Evolutionary conservation across 2,113 vertebrate genomes (phyloP).

Genomic region (Paracanthobrama guichenoti): DNA sequence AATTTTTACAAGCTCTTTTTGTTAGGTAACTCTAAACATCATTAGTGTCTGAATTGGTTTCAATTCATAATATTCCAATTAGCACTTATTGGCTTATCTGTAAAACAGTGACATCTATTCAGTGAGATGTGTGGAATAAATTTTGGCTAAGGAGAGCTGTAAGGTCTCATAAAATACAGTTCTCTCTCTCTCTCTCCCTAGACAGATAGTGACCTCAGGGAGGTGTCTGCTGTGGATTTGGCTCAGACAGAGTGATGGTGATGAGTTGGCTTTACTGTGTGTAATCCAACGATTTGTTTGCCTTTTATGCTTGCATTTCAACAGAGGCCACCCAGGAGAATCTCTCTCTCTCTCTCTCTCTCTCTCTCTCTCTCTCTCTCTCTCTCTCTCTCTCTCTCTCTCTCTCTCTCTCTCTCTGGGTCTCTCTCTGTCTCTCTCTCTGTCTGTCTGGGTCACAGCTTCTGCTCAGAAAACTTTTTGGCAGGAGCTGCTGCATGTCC

Average conservation of each 20-base stretch:
- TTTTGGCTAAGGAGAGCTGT: not conserved
- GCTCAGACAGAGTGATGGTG: constrained; percentile 78
- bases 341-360: constrained; percentile 72
- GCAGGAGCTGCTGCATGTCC: constrained; percentile 75
- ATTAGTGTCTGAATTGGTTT: not conserved
- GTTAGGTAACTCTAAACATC: not conserved
- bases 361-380: constrained; percentile 78
- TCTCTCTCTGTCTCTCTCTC: not conserved
- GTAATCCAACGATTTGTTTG: constrained; percentile 94
- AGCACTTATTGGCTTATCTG: not conserved
- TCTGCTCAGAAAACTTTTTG: constrained; percentile 76
- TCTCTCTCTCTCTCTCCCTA: constrained; percentile 28
- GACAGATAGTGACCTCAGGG: constrained; percentile 50
- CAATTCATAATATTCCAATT: not conserved
- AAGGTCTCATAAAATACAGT: not conserved
- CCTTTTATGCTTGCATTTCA: constrained; percentile 84
- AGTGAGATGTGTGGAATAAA: not conserved
- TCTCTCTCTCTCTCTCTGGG: constrained; percentile 75
- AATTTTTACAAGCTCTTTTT: not conserved
- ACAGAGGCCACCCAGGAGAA: constrained; percentile 91
- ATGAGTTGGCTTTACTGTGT: constrained; percentile 92
- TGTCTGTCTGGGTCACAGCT: constrained; percentile 74
- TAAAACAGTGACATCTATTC: not conserved
- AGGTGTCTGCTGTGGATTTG: constrained; percentile 61
- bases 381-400: constrained; percentile 77